These are phyloP conservation scores for Galaxea fascicularis DNA, from an alignment of 92 coral and sea anemone genomes.

Conservation along the genomic window DNA sequence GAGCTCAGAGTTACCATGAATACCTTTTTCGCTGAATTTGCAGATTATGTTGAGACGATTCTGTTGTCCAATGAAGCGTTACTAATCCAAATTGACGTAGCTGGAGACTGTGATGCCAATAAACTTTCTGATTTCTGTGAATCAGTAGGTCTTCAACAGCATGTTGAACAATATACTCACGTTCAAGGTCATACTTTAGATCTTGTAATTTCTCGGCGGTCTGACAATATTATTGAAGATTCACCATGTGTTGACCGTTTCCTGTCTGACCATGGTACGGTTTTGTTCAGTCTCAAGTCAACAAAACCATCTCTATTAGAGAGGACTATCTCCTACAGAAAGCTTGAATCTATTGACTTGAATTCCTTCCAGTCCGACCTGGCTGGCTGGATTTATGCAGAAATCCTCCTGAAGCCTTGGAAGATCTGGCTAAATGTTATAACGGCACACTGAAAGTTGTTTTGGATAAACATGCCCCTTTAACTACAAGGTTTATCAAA, in stretches of 20 bases:
- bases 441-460: too few species aligned
- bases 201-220: conserved; percentile 39
- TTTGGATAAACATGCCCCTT: too few species aligned
- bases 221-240: conserved; percentile 23
- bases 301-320: conserved; percentile 37
- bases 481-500: too few species aligned
- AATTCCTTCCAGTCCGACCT: conserved; percentile 37
- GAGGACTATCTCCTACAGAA: conserved; percentile 54
- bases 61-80: conserved; percentile 60
- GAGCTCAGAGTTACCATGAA: conserved; percentile 50
- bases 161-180: conserved; percentile 44
- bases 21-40: conserved; percentile 59
- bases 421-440: too few species aligned
- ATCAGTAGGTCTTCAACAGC: conserved; percentile 51
- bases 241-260: conserved; percentile 42
- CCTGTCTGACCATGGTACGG: conserved; percentile 50
- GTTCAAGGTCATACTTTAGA: conserved; percentile 38
- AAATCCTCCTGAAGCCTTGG: too few species aligned
- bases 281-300: conserved; percentile 23
- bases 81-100: conserved; percentile 51
- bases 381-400: too few species aligned
- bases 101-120: conserved; percentile 49
- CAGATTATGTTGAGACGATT: conserved; percentile 57
- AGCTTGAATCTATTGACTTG: conserved; percentile 50
- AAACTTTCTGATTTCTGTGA: conserved; percentile 35